Evolutionary conservation across 2,888 invertebrate species (phyloP), one percentile per base, ranked within the genome.

Genomic region (Trissolcus japonicus): DNA sequence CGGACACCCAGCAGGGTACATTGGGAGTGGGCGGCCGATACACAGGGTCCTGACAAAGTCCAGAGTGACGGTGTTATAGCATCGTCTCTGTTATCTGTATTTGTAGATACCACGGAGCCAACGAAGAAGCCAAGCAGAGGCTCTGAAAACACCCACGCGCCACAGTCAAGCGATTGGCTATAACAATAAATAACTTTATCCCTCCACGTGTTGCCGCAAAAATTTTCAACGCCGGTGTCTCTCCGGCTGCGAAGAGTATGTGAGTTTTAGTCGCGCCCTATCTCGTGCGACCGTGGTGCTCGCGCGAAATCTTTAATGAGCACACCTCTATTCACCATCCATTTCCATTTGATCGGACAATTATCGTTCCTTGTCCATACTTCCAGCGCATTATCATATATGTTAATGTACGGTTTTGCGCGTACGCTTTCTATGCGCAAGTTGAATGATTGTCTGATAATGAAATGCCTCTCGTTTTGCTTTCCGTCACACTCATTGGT

Each of bases 111-210:
- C 67, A 59, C 68, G 80, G 82, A 74, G 35, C 35, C 59, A 76
- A 72, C 76, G 79, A 75, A 79, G 76, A 72, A 79, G 76, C 80
- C 78, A 76, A 81, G 81, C 81, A 80, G 82, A 82, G 83, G 81
- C 81, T 80, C 78, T 80, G 80, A 76, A 80, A 84, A 86, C 86
- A 86, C 86, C 86, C 85, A 86, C 86, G 85, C 86, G 85, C 83
- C 82, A 82, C 82, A 83, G 83, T 77, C 79, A 79, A 80, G 82
- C 83, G 82, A 82, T 79, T 83, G 85, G 84, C 87, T 85, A 87
- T 87, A 87, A 87, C 87, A 86, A 88, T 88, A 87, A 87, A 87
- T 87, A 87, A 88, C 86, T 85, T 85, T 84, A 86, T 86, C 86
- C 86, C 85, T 86, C 84, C 86, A 85, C 86, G 87, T 85, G 86